A percentile compares a stretch with the other conserved stretches of the same genome.
phyloP scores from a whole-genome alignment of 2,113 vertebrate genomes.

The Prunella fulvescens region DNA sequence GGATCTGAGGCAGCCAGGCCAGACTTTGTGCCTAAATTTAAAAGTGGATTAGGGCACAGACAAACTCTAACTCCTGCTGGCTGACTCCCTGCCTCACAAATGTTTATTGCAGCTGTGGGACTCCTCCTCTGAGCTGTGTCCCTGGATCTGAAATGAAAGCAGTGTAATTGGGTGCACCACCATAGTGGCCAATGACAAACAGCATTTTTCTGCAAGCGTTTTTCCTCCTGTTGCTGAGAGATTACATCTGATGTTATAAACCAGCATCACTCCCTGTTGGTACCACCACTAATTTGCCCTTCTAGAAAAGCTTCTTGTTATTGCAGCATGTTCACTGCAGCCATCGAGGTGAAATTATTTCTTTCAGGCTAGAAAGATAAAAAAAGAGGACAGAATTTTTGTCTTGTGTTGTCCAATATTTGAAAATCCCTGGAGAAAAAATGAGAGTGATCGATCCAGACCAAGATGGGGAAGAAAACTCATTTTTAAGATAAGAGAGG shows the following conservation, averaged over 20 bases:
- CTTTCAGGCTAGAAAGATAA: background rate
- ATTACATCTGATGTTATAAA: slow-evolving; percentile 45
- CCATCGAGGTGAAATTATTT: background rate
- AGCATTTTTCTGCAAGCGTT: slow-evolving; percentile 18
- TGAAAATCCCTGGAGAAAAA: background rate
- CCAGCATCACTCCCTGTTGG: background rate
- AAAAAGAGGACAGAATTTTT: background rate
- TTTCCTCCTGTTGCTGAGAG: background rate
- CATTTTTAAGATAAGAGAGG: background rate
- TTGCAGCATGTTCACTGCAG: background rate
- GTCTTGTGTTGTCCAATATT: background rate
- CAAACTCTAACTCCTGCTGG: background rate
- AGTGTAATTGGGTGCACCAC: background rate
- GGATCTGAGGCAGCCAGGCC: background rate
- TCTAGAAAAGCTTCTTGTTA: slow-evolving; percentile 23
- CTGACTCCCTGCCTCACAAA: background rate
- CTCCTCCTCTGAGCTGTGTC: background rate
- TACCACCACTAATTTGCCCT: slow-evolving; percentile 11
- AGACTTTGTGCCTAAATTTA: background rate
- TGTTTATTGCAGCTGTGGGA: background rate
- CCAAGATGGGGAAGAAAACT: background rate
- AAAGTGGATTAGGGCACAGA: background rate
- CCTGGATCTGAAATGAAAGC: background rate
- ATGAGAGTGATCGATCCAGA: background rate
- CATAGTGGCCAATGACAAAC: background rate